Percentiles rank a stretch among this genome's conserved stretches.
These are phyloP conservation scores for Eclectus roratus DNA, from an alignment of 2,113 vertebrate genomes.

Conservation along the genomic window DNA sequence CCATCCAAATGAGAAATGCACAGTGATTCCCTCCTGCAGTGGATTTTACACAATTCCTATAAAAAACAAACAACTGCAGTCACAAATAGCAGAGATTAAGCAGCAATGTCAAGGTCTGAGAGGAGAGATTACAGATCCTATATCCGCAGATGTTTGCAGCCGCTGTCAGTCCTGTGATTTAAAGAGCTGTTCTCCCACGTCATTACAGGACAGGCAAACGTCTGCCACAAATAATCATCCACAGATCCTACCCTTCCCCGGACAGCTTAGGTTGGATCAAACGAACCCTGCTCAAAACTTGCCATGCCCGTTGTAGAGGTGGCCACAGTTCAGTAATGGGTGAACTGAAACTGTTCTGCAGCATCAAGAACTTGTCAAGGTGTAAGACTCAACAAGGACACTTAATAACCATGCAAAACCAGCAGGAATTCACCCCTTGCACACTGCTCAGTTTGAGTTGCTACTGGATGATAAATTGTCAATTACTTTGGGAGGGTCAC, in stretches of 20 bases:
- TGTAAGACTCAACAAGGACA: background rate
- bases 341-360: background rate
- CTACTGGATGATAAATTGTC: background rate
- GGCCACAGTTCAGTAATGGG: background rate
- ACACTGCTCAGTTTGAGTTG: background rate
- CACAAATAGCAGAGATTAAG: constrained; percentile 17
- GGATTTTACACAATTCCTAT: background rate
- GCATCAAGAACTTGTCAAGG: background rate
- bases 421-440: background rate
- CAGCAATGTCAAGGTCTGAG: background rate
- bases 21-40: background rate
- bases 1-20: background rate
- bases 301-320: background rate
- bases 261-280: background rate
- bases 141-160: background rate
- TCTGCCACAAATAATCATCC: background rate
- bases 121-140: background rate
- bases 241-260: background rate
- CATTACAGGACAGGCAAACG: background rate
- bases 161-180: background rate
- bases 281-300: background rate
- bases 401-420: background rate
- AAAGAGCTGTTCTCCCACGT: background rate
- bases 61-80: background rate
- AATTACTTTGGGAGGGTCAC: background rate